A percentile compares a stretch with the other conserved stretches of the same genome.
Evolutionary conservation across 1,140 invertebrate species (phyloP).

Genomic region (Batillaria attramentaria): DNA sequence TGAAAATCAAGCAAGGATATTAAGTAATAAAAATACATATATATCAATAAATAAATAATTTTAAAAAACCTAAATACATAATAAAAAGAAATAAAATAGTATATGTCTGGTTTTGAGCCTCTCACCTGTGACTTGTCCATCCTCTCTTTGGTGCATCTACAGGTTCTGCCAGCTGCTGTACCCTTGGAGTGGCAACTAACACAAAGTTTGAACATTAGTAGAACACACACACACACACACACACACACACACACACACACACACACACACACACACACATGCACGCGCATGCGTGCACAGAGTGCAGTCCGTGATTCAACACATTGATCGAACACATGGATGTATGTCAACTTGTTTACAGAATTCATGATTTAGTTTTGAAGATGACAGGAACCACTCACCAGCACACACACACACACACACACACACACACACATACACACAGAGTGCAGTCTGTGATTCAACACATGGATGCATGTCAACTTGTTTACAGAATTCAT

Average conservation of each 20-base stretch:
- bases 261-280: neutral
- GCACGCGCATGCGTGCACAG: neutral
- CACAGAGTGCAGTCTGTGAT: neutral
- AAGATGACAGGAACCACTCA: neutral
- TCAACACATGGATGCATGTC: neutral
- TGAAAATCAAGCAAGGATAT: neutral
- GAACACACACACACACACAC: neutral
- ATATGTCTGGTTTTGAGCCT: neutral
- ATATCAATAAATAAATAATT: neutral
- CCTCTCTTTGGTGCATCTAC: constrained; percentile 34
- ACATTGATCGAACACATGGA: neutral
- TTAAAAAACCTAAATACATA: neutral
- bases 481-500: no score
- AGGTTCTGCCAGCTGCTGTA: constrained; percentile 45
- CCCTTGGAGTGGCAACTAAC: constrained; percentile 49
- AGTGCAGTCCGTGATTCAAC: neutral
- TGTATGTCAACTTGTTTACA: neutral
- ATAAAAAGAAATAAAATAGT: neutral
- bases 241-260: neutral
- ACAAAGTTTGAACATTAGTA: neutral
- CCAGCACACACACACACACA: constrained; percentile 13
- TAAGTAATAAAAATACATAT: neutral
- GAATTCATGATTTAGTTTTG: no score
- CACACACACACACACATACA: constrained; percentile 18
- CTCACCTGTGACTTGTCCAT: constrained; percentile 56